phyloP scores from a whole-genome alignment of 2,113 vertebrate species.

The Gambusia affinis region DNA sequence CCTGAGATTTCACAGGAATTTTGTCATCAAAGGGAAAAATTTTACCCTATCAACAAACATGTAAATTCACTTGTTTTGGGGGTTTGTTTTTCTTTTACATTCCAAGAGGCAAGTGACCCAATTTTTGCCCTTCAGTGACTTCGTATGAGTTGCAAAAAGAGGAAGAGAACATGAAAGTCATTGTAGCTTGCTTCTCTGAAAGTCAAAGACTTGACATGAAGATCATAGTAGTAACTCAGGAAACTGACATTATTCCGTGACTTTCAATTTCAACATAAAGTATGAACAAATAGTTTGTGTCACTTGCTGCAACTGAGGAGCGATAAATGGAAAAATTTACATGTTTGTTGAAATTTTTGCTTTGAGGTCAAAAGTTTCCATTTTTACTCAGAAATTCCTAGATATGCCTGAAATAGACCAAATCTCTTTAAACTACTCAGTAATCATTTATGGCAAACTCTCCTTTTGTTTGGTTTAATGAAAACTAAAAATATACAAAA shows the following conservation, averaged over 20 bases:
- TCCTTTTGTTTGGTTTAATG: no score
- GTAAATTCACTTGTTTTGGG: no score
- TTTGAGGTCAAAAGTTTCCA: not conserved
- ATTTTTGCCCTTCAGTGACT: slow-evolving; percentile 33
- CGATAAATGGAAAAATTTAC: not conserved
- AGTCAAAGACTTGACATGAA: slow-evolving; percentile 14
- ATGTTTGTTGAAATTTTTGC: not conserved
- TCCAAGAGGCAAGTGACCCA: slow-evolving; percentile 9
- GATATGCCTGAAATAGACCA: no score
- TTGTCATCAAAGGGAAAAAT: not conserved
- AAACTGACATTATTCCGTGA: not conserved
- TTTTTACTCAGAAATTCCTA: not conserved
- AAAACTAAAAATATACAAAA: no score
- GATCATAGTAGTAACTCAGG: slow-evolving; percentile 11
- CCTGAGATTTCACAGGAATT: not conserved
- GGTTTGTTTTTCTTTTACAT: not conserved
- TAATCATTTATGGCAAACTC: no score
- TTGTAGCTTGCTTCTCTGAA: slow-evolving; percentile 36
- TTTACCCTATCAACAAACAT: not conserved
- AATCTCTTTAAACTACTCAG: no score
- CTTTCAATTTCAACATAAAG: not conserved
- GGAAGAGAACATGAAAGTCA: slow-evolving; percentile 27
- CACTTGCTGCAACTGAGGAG: not conserved
- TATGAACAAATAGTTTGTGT: not conserved
- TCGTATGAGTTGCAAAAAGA: slow-evolving; percentile 15